phyloP scores from a whole-genome alignment of 1,140 invertebrate genomes.

The Eciton burchellii region DNA sequence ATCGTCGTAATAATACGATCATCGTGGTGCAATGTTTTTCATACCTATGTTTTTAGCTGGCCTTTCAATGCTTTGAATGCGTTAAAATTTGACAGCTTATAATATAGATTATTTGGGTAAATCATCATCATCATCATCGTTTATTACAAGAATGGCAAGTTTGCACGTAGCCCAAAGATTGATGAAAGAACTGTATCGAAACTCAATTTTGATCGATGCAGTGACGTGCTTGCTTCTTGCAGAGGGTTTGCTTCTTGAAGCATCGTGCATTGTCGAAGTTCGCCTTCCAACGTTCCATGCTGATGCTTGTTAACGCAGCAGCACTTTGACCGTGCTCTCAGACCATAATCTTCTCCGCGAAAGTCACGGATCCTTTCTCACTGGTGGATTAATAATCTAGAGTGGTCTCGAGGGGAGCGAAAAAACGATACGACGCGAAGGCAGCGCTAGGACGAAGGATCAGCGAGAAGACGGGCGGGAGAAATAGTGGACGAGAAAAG shows the following conservation, averaged over 20 bases:
- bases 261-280: conserved; percentile 54
- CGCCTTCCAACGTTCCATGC: conserved; percentile 40
- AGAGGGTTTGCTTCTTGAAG: neutral
- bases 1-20: conserved; percentile 24
- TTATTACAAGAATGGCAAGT: conserved; percentile 13
- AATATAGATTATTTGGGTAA: neutral
- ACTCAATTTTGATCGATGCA: conserved; percentile 15
- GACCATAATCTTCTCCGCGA: conserved; percentile 72
- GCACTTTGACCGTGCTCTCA: conserved; percentile 69
- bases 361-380: conserved; percentile 68
- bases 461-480: conserved; percentile 13
- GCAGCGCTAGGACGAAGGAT: conserved; percentile 48
- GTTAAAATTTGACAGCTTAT: conserved; percentile 9
- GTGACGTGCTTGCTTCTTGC: neutral
- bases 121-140: too few species aligned
- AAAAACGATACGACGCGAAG: conserved; percentile 66
- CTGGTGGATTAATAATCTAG: conserved; percentile 76
- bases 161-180: neutral
- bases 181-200: neutral
- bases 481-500: conserved; percentile 37
- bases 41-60: neutral
- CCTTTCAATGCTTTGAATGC: neutral
- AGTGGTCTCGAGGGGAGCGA: conserved; percentile 66
- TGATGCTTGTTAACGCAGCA: conserved; percentile 74
- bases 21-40: conserved; percentile 27